These are phyloP conservation scores for Girardinus metallicus DNA, from an alignment of 2,797 vertebrate species.

Conservation along the genomic window DNA sequence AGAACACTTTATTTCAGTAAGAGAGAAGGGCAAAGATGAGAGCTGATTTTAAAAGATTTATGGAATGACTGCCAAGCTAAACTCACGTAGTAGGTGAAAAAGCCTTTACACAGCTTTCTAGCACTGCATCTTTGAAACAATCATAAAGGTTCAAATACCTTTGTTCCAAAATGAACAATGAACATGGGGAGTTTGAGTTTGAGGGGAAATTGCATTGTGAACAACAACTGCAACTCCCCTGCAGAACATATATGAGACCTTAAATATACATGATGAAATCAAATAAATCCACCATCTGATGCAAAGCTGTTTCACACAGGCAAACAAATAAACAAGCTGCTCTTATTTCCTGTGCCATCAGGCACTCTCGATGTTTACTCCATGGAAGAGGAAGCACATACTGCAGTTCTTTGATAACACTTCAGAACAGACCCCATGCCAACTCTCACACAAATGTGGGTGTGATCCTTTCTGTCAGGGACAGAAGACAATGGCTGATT, in stretches of 20 bases:
- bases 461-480: slow-evolving; percentile 66
- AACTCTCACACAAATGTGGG: slow-evolving; percentile 66
- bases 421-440: slow-evolving; percentile 72
- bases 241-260: background rate
- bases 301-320: slow-evolving; percentile 57
- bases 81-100: background rate
- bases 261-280: slow-evolving; percentile 53
- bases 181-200: background rate
- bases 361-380: slow-evolving; percentile 71
- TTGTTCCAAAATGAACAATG: background rate
- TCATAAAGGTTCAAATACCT: background rate
- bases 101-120: background rate
- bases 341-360: slow-evolving; percentile 73
- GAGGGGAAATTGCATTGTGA: background rate
- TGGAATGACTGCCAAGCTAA: background rate
- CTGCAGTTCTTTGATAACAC: slow-evolving; percentile 79
- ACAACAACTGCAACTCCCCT: background rate
- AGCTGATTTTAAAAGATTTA: background rate
- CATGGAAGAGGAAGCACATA: slow-evolving; percentile 60
- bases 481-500: slow-evolving; percentile 73
- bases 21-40: slow-evolving; percentile 2
- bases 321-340: slow-evolving; percentile 67
- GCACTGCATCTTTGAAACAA: background rate
- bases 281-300: slow-evolving; percentile 61
- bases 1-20: slow-evolving; percentile 4